Percentiles rank a stretch among this genome's conserved stretches.
Evolutionary conservation across 2,888 invertebrate species (phyloP).

Genomic region (Selenia dentaria): DNA sequence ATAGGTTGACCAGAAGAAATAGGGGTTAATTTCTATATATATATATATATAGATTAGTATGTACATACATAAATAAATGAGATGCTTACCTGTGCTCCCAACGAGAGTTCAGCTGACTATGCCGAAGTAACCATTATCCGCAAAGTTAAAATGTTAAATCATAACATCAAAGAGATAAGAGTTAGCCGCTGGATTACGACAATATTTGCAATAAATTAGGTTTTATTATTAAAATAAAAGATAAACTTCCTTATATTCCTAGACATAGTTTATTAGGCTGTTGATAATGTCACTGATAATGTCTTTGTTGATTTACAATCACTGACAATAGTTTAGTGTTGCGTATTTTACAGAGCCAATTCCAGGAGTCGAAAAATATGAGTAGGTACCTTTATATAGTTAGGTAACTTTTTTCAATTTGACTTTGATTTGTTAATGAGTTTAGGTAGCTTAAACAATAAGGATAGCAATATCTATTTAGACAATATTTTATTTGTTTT

Average conservation of each 20-base stretch:
- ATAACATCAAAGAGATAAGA: conserved; percentile 23
- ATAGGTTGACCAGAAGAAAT: no score
- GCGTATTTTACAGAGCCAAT: no score
- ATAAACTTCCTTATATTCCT: conserved; percentile 30
- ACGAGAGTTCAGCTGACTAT: conserved; percentile 43
- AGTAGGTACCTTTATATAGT: no score
- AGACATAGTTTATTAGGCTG: conserved; percentile 15
- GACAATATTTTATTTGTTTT: no score
- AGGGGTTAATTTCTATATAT: no score
- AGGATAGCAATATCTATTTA: no score
- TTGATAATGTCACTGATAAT: conserved; percentile 8
- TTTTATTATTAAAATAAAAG: conserved; percentile 26
- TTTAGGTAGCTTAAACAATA: no score
- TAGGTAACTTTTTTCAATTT: no score
- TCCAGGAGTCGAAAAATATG: no score
- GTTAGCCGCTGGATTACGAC: conserved; percentile 24
- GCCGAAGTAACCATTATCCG: conserved; percentile 16
- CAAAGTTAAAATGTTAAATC: conserved; percentile 33
- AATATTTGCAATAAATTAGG: conserved; percentile 23
- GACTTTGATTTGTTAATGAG: no score
- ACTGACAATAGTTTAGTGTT: neutral
- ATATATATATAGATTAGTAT: no score
- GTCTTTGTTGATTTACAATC: conserved; percentile 4
- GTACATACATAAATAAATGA: no score
- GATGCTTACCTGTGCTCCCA: conserved; percentile 44